These are phyloP conservation scores for Leptinotarsa texana DNA, from an alignment of 1,140 invertebrate genomes.

Conservation along the genomic window DNA sequence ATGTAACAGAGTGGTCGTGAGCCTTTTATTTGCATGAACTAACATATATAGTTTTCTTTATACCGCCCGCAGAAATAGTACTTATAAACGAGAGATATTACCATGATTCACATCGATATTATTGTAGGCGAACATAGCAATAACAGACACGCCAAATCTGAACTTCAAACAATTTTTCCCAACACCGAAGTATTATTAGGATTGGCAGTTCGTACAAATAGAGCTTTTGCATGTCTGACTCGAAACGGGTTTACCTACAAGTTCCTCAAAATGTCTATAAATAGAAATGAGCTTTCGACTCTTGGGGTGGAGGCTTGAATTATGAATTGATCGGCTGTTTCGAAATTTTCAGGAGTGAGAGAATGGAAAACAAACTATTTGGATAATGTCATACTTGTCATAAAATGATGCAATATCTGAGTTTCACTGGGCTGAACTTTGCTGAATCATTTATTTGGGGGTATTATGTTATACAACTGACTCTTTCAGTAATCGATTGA, in stretches of 20 bases:
- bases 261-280: background rate
- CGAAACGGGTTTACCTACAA: background rate
- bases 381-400: background rate
- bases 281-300: background rate
- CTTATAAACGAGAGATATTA: background rate
- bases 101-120: background rate
- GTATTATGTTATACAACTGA: too few relatives aligned
- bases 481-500: too few relatives aligned
- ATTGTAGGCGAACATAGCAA: slow-evolving; percentile 1
- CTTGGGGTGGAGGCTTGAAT: background rate
- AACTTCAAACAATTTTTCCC: slow-evolving; percentile 17
- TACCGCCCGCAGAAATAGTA: background rate
- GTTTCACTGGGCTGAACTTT: too few relatives aligned
- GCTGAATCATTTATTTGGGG: too few relatives aligned
- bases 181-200: slow-evolving; percentile 10
- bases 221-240: slow-evolving; percentile 10
- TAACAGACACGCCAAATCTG: slow-evolving; percentile 3
- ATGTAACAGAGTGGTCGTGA: too few relatives aligned
- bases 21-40: too few relatives aligned
- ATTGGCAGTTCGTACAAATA: slow-evolving; percentile 17
- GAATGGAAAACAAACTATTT: background rate
- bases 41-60: too few relatives aligned
- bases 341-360: background rate
- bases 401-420: background rate
- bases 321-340: background rate